Base-by-base conservation (phyloP, 2,797 vertebrate species). In the Ceyx erithaca region DNA sequence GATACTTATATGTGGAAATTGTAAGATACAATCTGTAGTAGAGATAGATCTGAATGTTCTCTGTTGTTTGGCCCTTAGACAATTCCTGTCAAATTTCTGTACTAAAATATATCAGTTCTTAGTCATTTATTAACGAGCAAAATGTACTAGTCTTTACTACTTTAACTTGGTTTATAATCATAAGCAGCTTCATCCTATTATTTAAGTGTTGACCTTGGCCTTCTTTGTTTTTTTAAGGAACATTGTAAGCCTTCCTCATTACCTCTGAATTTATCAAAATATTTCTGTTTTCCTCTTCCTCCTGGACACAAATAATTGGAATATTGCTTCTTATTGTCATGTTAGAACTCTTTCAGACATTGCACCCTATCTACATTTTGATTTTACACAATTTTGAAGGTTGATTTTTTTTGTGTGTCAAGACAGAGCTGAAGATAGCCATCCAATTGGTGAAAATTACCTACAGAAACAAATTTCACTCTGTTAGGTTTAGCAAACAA, bases 381-480 rank as follows among this genome's bases (percentile, higher is more conserved):
- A 85, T 41, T 89, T 94, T 15, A 14, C 7, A 58, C n/a, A 20
- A 13, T n/a, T 76, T 80, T 85, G 51, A 87, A 80, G 3, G 18
- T 40, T 40, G 1, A 0, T 0, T 6, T 12, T 7, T 57, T 51
- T 48, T 46, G 15, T 61, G 22, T 76, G 62, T 92, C 43, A 63
- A 69, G 43, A 85, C 13, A 87, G 61, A 89, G 48, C 54, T 90
- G 41, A 95, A 31, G 23, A 87, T 45, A 73, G 23, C 9, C 51
- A 91, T 79, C 52, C 90, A 46, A 77, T 93, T 19, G 43, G 19
- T 80, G 52, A 95, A 94, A 97, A 93, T 94, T 96, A 92, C 63
- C 75, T 92, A 86, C 94, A 94, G 87, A 95, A 96, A 94, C 54
- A 92, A 87, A 90, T 40, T 93, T 93, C 40, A 79, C n/a, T 37